Evolutionary conservation across 1,140 invertebrate genomes (phyloP).

Genomic region (Phortica variegata): DNA sequence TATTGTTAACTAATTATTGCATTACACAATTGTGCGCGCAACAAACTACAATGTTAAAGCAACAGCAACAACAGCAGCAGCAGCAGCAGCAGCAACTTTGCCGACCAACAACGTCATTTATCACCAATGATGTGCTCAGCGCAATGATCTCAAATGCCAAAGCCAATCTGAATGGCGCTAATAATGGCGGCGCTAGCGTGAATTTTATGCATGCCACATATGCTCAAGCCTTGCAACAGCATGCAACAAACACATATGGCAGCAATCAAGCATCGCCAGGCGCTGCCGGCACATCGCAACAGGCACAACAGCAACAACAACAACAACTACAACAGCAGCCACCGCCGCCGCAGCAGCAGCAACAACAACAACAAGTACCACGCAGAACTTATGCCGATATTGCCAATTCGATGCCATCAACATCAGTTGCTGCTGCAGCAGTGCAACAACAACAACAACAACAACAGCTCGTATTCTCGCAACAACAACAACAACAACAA

Average conservation of each 20-base stretch:
- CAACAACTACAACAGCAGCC: too few species aligned
- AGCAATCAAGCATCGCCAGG: too few species aligned
- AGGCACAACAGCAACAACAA: too few species aligned
- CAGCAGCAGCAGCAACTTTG: conserved; percentile 17
- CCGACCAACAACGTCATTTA: conserved; percentile 30
- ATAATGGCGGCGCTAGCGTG: background rate
- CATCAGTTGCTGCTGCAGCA: too few species aligned
- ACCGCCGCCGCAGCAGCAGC: too few species aligned
- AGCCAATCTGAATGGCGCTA: too few species aligned
- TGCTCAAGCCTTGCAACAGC: background rate
- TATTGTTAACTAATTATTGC: conserved; percentile 63
- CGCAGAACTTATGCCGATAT: too few species aligned
- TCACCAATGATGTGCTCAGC: conserved; percentile 14
- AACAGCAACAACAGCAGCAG: conserved; percentile 51
- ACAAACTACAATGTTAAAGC: conserved; percentile 65
- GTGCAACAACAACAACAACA: too few species aligned
- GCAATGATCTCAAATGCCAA: conserved; percentile 9
- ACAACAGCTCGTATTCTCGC: background rate
- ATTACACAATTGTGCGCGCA: conserved; percentile 72
- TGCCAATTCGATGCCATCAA: too few species aligned
- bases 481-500: background rate
- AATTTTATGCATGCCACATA: background rate
- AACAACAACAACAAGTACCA: too few species aligned
- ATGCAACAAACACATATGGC: too few species aligned
- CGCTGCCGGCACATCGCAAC: too few species aligned